Evolutionary conservation across 2,113 vertebrate species (phyloP), one percentile per base, ranked within the genome.

Genomic region (Mormoops blainvillei): DNA sequence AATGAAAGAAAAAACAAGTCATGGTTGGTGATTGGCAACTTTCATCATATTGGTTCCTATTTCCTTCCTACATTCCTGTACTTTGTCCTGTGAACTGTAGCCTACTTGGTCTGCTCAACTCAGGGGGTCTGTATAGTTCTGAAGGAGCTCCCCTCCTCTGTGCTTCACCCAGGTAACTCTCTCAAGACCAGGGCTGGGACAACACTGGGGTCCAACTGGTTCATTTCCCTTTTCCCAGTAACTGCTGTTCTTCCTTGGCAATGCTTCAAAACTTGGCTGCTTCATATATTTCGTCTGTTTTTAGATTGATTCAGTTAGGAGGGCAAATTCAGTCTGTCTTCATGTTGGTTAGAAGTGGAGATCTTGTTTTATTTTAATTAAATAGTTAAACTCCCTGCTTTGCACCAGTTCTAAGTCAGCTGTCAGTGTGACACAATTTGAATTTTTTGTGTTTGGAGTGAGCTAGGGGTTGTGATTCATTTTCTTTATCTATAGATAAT

Each of bases 381-480:
- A 68, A 56, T 33, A 74, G 15, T 43, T 43, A 26, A 31, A 68
- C 77, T 77, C 52, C 26, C 31, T 95, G 12, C 14, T 94, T 92
- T 73, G 26, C 20, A 63, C 7, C 50, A 48, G 22, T 56, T 90
- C 20, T 92, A 31, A 89, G 45, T 87, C 63, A 96, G 54, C n/a
- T 82, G 61, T 24, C 54, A 85, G 4, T 65, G 15, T 56, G 45
- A 41, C 20, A 19, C 22, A 85, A 41, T 78, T 78, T 61, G 10
- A 77, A 50, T 56, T 74, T 86, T 93, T 94, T 94, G 13, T 68
- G 28, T 84, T 81, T 77, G 48, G 52, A 82, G 67, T 83, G 48
- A 77, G 48, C 22, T 74, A 96, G 48, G 18, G 13, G 45, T 87
- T 82, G 41, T 48, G 22, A 33, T 78, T 88, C 13, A 45, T 74